Evolutionary conservation across 2,888 invertebrate species (phyloP).

Genomic region (Pantelozetes paolii): DNA sequence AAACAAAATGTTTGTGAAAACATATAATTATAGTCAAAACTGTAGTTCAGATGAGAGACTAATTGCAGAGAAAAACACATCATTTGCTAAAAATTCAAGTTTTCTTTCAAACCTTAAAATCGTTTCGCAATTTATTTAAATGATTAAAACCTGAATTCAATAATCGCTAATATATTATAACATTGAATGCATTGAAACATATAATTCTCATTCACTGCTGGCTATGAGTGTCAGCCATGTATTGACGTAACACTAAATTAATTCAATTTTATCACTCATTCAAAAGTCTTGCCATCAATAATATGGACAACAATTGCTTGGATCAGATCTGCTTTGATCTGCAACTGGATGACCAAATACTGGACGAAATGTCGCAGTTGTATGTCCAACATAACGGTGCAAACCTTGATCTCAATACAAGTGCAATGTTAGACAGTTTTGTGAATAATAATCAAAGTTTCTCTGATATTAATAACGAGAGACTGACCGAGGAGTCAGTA

Average conservation of each 20-base stretch:
- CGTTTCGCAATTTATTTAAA: too few species aligned
- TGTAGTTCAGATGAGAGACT: too few species aligned
- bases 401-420: neutral
- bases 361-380: constrained; percentile 1
- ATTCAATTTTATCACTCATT: neutral
- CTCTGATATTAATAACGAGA: neutral
- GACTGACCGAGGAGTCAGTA: neutral
- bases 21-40: too few species aligned
- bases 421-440: neutral
- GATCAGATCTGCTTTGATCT: constrained; percentile 24
- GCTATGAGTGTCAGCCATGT: neutral
- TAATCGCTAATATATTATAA: too few species aligned
- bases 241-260: neutral
- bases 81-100: too few species aligned
- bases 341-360: constrained; percentile 17
- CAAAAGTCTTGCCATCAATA: neutral
- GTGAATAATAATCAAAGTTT: neutral
- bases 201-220: too few species aligned
- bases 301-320: constrained; percentile 1
- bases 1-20: too few species aligned
- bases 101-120: too few species aligned
- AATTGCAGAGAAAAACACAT: too few species aligned
- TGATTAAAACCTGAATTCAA: too few species aligned
- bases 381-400: neutral
- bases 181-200: too few species aligned